Evolutionary conservation across 2,888 invertebrate species (phyloP).

Genomic region (Thera britannica): DNA sequence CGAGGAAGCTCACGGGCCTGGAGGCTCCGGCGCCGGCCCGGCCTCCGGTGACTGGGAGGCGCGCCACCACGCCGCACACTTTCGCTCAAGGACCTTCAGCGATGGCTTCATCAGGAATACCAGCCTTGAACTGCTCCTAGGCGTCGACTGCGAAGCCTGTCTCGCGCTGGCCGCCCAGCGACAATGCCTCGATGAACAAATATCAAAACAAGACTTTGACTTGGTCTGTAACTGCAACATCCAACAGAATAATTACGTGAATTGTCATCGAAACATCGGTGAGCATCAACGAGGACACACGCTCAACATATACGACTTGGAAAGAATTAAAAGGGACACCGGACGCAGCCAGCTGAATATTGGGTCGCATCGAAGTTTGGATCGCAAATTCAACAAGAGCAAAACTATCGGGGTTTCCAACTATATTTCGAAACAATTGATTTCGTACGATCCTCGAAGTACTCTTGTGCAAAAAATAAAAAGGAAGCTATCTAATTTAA

Average conservation of each 20-base stretch:
- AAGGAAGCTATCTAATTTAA: slow-evolving; percentile 79
- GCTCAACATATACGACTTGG: slow-evolving; percentile 76
- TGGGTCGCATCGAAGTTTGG: slow-evolving; percentile 77
- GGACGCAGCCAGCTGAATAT: slow-evolving; percentile 65
- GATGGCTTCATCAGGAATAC: slow-evolving; percentile 81
- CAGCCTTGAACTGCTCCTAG: slow-evolving; percentile 78
- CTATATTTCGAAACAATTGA: slow-evolving; percentile 80
- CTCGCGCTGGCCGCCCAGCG: slow-evolving; percentile 75
- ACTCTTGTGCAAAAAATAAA: slow-evolving; percentile 81
- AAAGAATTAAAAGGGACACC: slow-evolving; percentile 74
- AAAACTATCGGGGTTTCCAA: slow-evolving; percentile 79
- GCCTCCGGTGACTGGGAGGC: slow-evolving; percentile 62
- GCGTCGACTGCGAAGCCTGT: slow-evolving; percentile 82
- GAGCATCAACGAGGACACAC: slow-evolving; percentile 71
- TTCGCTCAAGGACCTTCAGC: slow-evolving; percentile 80
- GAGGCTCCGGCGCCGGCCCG: slow-evolving; percentile 40
- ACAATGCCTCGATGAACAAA: slow-evolving; percentile 71
- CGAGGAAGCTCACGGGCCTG: slow-evolving; percentile 55
- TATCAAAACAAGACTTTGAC: slow-evolving; percentile 74
- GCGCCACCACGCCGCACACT: slow-evolving; percentile 67
- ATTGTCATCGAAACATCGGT: slow-evolving; percentile 66
- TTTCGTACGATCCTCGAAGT: slow-evolving; percentile 78
- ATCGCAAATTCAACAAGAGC: slow-evolving; percentile 77
- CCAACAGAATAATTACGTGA: slow-evolving; percentile 75
- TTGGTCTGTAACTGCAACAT: slow-evolving; percentile 79